Base-by-base conservation (phyloP, 1,140 invertebrate genomes). In the Temnothorax nylanderi region DNA sequence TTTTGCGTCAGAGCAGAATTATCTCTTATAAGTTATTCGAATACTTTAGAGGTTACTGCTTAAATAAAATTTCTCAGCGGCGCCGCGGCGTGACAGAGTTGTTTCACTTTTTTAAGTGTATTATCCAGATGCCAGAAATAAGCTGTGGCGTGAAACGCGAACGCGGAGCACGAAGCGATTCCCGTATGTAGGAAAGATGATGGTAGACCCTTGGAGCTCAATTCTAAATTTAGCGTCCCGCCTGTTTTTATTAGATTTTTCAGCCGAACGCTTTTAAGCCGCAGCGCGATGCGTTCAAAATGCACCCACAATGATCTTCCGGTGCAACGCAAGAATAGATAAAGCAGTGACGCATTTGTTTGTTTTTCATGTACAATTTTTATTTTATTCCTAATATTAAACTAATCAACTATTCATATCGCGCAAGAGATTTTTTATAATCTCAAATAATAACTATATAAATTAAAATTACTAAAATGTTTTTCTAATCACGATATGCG, bases 141-240 rank as follows among this genome's bases (percentile, higher is more conserved):
- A 84, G 13, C 54, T 60, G 54, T 41, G 0, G 18, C 49, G 3
- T 74, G 54, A 26, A 58, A 82, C 64, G 3, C 41, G 26, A 18
- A 26, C 44, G 34, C 56, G 37, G 10, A 32, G 21, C 47, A 32
- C n/a, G 47, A 69, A 18, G 32, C 41, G 71, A 84, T 49, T 84
- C 71, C 18, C 69, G 56, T 49, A 84, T 84, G 80, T 62, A 32
- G 41, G 26, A 82, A 82, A 74, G 26, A 64, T 34, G 16, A 47
- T n/a, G 16, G 8, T 10, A 58, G 49, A 8, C 54, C 47, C 69
- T 62, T 49, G 69, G 69, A 21, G 6, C 13, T 37, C 3, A 60
- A 49, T 49, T 75, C 80, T 84, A 84, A 84, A 72, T 84, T 84
- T 84, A 84, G 69, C 58, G 18, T 7, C n/a, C 37, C 21, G 47